A percentile compares a stretch with the other conserved stretches of the same genome.
Conservation (phyloP, 2,888 invertebrate species). For the Troilus luridus region DNA sequence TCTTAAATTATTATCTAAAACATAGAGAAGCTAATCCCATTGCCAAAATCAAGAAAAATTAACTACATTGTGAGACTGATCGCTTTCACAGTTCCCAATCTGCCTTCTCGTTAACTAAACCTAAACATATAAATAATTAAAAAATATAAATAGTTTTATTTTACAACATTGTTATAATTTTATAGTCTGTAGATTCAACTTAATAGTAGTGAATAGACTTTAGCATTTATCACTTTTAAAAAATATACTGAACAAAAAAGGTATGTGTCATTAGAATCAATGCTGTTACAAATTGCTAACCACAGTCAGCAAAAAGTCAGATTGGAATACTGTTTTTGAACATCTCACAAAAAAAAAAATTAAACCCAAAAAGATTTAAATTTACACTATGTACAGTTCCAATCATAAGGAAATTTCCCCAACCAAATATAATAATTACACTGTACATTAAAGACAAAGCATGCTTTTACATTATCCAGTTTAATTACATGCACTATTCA, state of each 20-base stretch:
- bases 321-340: slow-evolving; percentile 77
- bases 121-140: slow-evolving; percentile 56
- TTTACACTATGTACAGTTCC: slow-evolving; percentile 64
- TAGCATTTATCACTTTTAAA: slow-evolving; percentile 8
- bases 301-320: slow-evolving; percentile 71
- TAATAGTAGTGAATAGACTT: neutral
- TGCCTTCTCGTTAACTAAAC: slow-evolving; percentile 70
- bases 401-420: slow-evolving; percentile 61
- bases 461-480: slow-evolving; percentile 53
- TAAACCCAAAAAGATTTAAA: slow-evolving; percentile 58
- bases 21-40: slow-evolving; percentile 50
- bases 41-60: slow-evolving; percentile 53
- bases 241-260: slow-evolving; percentile 22
- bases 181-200: neutral
- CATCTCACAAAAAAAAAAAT: slow-evolving; percentile 72
- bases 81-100: slow-evolving; percentile 93
- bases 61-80: slow-evolving; percentile 75
- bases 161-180: slow-evolving; percentile 31
- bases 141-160: slow-evolving; percentile 38
- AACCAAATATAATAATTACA: slow-evolving; percentile 62
- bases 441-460: slow-evolving; percentile 62
- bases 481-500: slow-evolving; percentile 54
- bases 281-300: slow-evolving; percentile 20
- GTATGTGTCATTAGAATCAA: neutral
- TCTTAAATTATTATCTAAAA: slow-evolving; percentile 60